Base-by-base conservation (phyloP, 1,140 invertebrate species). In the Micrasema longulum region DNA sequence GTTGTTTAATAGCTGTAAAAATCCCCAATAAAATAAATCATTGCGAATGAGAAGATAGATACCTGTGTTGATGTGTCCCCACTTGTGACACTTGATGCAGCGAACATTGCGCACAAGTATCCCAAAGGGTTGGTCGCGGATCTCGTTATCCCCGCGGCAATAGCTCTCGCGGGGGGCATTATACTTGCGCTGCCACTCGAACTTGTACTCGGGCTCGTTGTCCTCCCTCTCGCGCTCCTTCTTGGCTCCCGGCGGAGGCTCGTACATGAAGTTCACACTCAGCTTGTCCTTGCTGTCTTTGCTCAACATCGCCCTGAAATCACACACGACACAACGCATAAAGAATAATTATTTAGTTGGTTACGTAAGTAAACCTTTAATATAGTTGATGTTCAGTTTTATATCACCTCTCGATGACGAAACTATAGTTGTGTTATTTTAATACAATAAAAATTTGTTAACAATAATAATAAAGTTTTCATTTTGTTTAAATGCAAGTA, bases 191-290 rank as follows among this genome's bases (percentile, higher is more conserved):
- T 99, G 97, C 97, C 97, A 99, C 80, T 99, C 98, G 87, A 99
- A 99, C 83, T 99, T 99, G 77, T 95, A 98, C 79, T 99, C 97
- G 22, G 95, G 95, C 81, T 98, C 96, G 78, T 95, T 93, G 71
- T 97, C 95, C 83, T 95, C 93, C 79, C 95, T 92, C 85, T 97
- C 93, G 47, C 92, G 85, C 82, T 95, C 94, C 80, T 95, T 95
- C 78, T 95, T 95, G 10, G 94, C 93, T 47, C 97, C 98, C 31
- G 97, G 96, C 69, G 98, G 98, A n/a, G 97, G 96, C 84, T 99
- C 97, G 84, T 99, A 99, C 96, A 99, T 97, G 80, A 99, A 99
- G 85, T 97, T 98, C 0, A 99, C 90, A 75, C 97, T 98, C n/a
- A 99, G 82, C 82, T 99, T 99, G 65, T 99, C 97, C 81, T 99